Evolutionary conservation across 2,888 invertebrate genomes (phyloP), one percentile per base, ranked within the genome.

Genomic region (Cerceris rybyensis): DNA sequence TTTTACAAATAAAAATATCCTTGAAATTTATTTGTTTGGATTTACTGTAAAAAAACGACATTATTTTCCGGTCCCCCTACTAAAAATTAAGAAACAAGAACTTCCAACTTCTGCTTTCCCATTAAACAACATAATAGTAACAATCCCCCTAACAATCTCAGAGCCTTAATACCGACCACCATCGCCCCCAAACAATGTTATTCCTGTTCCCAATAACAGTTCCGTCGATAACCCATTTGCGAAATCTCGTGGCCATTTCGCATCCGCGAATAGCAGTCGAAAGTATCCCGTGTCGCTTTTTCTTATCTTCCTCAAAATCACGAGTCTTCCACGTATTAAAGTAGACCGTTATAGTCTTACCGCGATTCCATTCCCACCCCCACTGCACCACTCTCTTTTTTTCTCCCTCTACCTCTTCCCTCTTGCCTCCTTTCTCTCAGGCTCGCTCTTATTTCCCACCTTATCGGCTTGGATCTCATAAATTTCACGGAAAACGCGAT

Each of bases 401-500:
- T 70, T 54, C 57, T 13, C 59, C 61, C 58, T 52, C 46, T 41
- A 42, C 14, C 59, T 52, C 41, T 6, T 5, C 39, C 0, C 59
- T 46, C 54, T 79, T 68, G 64, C 74, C 66, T 70, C 74, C 81
- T 74, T 81, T 73, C 74, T 74, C 78, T 70, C 79, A 74, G 80
- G 81, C 85, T 83, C 83, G 81, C 86, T 88, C 89, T 89, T 89
- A 89, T 89, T 89, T 89, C 88, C 88, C 86, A 86, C 86, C 87
- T 90, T 91, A 92, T 91, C 92, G 88, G 88, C 85, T 87, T 81
- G 84, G 87, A 92, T 92, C 91, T 91, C 91, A 91, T 92, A 92
- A 92, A 92, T 92, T 92, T 90, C 88, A 86, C 86, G 86, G 89
- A 89, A 92, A 91, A 90, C 88, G 90, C 91, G 91, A 91, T 92